Conservation (phyloP, 2,797 vertebrate genomes). For the Trematomus bernacchii region DNA sequence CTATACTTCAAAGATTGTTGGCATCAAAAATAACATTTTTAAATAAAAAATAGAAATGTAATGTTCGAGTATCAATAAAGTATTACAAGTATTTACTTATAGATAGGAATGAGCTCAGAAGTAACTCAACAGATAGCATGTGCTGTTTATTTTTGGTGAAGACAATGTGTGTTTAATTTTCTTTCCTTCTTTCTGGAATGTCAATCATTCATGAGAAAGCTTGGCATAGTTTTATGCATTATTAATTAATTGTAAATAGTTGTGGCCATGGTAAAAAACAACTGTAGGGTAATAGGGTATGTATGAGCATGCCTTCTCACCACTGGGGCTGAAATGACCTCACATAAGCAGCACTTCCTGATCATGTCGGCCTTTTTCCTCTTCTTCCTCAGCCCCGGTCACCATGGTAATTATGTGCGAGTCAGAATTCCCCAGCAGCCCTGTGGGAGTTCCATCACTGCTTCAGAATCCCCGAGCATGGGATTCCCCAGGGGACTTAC, state of each 20-base stretch:
- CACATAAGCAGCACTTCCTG: conserved; percentile 19
- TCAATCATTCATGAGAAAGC: neutral
- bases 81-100: too few species aligned
- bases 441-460: conserved; percentile 42
- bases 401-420: conserved; percentile 42
- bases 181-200: neutral
- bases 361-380: conserved; percentile 19
- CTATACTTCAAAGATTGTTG: too few species aligned
- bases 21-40: too few species aligned
- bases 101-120: too few species aligned
- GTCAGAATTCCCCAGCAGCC: conserved; percentile 33
- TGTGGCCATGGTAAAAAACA: neutral
- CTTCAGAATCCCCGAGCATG: conserved; percentile 51
- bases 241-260: neutral
- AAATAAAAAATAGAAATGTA: too few species aligned
- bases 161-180: too few species aligned
- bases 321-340: conserved; percentile 10
- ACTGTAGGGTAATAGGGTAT: neutral
- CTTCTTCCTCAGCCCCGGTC: conserved; percentile 36
- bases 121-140: neutral
- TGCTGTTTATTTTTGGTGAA: neutral
- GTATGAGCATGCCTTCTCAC: neutral
- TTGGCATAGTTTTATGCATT: neutral
- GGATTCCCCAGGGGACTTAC: conserved; percentile 43
- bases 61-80: too few species aligned